phyloP scores from a whole-genome alignment of 2,888 invertebrate genomes.

The Sarcophaga rosellei region DNA sequence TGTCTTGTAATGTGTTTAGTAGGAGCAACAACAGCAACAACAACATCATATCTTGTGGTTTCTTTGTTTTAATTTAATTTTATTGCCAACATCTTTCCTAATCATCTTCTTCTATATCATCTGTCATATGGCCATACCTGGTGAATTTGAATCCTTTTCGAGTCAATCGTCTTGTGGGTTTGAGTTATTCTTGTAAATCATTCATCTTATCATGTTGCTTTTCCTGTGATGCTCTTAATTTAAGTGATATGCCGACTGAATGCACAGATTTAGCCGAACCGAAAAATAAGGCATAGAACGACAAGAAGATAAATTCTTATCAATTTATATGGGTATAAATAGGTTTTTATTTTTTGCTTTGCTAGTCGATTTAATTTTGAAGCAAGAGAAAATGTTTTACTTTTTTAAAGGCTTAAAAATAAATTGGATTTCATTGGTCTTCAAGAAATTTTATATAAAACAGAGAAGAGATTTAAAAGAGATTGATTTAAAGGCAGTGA shows the following conservation, averaged over 20 bases:
- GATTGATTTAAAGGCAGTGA: not conserved
- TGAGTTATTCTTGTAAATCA: not conserved
- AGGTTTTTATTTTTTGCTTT: slow-evolving; percentile 12
- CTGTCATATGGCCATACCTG: not conserved
- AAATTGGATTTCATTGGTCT: slow-evolving; percentile 39
- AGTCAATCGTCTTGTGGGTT: not conserved
- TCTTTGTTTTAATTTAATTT: slow-evolving; percentile 31
- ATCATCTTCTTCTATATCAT: slow-evolving; percentile 32
- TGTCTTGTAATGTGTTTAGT: slow-evolving; percentile 23
- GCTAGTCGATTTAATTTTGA: not conserved
- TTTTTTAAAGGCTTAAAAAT: slow-evolving; percentile 19
- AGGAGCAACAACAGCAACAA: slow-evolving; percentile 4
- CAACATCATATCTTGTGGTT: slow-evolving; percentile 19
- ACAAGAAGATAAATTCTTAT: not conserved
- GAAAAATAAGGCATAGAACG: not conserved
- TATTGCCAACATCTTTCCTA: slow-evolving; percentile 32
- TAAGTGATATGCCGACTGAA: slow-evolving; percentile 44
- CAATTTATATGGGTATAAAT: slow-evolving; percentile 24
- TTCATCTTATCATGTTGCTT: not conserved
- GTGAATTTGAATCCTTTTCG: not conserved
- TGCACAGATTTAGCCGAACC: slow-evolving; percentile 24
- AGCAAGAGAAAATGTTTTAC: not conserved
- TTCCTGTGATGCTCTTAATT: slow-evolving; percentile 6
- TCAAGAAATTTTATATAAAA: slow-evolving; percentile 9
- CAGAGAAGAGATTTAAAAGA: not conserved